A percentile compares a stretch with the other conserved stretches of the same genome.
phyloP scores from a whole-genome alignment of 2,797 vertebrate genomes.

The Cyclopterus lumpus region DNA sequence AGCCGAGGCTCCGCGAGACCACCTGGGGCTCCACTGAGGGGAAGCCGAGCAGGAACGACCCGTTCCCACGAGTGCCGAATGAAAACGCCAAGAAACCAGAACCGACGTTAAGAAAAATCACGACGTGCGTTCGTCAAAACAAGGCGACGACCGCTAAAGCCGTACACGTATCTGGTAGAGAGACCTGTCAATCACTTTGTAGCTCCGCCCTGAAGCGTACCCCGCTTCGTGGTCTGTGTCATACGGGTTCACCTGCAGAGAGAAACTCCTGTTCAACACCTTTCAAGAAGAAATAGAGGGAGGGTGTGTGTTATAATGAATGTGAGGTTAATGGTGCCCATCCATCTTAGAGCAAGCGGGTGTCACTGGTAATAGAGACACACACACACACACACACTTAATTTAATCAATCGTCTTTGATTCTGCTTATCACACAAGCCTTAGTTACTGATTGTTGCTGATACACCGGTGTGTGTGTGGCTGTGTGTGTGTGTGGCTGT shows the following conservation, averaged over 20 bases:
- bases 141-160: not conserved
- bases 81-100: not conserved
- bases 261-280: not conserved
- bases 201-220: too few relatives aligned
- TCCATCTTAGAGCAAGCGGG: slow-evolving; percentile 50
- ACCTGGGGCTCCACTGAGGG: not conserved
- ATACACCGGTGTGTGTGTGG: slow-evolving; percentile 5
- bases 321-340: slow-evolving; percentile 49
- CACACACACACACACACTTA: slow-evolving; percentile 18
- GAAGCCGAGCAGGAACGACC: not conserved
- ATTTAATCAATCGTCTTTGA: slow-evolving; percentile 51
- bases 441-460: slow-evolving; percentile 23
- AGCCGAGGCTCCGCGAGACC: not conserved
- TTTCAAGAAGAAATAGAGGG: not conserved
- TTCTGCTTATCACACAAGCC: slow-evolving; percentile 19
- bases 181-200: too few relatives aligned
- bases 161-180: too few relatives aligned
- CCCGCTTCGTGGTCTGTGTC: too few relatives aligned
- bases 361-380: slow-evolving; percentile 13
- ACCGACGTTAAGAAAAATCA: not conserved
- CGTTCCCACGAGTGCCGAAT: not conserved
- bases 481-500: slow-evolving; percentile 5
- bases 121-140: not conserved
- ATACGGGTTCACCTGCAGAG: not conserved
- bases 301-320: slow-evolving; percentile 30